Conservation (phyloP, 2,888 invertebrate species). For the Reticulitermes lucifugus region DNA sequence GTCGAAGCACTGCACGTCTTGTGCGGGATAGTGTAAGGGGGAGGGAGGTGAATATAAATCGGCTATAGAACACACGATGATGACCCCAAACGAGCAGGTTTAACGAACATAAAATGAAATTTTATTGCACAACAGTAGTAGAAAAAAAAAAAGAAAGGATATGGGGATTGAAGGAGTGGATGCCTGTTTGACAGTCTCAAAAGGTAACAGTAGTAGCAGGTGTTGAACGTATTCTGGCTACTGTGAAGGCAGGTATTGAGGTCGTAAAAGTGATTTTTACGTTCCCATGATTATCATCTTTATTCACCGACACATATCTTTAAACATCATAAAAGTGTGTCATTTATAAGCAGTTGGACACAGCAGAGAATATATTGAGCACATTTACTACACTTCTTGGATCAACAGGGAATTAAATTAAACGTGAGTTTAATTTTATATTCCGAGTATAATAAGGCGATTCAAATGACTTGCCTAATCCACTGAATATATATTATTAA, state of each 20-base stretch:
- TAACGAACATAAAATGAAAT: constrained; percentile 39
- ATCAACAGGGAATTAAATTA: not conserved
- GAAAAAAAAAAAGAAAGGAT: constrained; percentile 5
- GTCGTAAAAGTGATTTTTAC: not conserved
- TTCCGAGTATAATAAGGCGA: not conserved
- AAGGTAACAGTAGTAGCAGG: not conserved
- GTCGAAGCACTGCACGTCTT: constrained; percentile 11
- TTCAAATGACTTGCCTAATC: not conserved
- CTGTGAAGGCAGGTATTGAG: not conserved
- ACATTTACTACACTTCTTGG: not conserved
- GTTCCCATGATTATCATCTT: not conserved
- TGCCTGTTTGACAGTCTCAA: constrained; percentile 28
- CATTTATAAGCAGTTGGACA: not conserved
- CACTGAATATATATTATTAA: not conserved
- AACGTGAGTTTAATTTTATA: not conserved
- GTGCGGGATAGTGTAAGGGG: not conserved
- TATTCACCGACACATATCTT: not conserved
- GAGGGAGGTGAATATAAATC: not conserved
- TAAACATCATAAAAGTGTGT: not conserved
- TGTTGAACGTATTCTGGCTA: not conserved
- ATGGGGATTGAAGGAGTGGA: constrained; percentile 26
- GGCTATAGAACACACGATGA: not conserved
- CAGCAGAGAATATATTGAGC: not conserved
- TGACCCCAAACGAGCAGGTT: constrained; percentile 34
- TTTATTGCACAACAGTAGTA: constrained; percentile 23